These are phyloP conservation scores for Cephus sareptanus DNA, from an alignment of 2,888 invertebrate genomes.

Conservation along the genomic window DNA sequence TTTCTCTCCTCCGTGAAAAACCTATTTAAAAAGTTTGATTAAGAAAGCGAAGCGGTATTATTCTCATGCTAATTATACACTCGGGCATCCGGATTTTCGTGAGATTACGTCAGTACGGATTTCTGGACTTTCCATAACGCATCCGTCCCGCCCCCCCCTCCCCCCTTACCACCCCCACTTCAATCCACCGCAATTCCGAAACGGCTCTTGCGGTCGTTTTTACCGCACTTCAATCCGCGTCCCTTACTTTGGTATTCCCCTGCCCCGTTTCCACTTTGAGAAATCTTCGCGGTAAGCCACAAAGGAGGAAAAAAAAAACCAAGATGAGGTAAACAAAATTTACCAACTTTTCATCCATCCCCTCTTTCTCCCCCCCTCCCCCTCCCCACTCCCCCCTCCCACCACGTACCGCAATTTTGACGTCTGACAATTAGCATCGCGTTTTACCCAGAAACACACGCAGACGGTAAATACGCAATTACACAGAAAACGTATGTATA, in stretches of 20 bases:
- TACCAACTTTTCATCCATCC: background rate
- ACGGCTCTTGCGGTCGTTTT: background rate
- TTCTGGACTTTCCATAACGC: slow-evolving; percentile 17
- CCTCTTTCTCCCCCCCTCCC: background rate
- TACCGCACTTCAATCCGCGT: background rate
- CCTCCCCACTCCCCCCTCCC: fast-evolving
- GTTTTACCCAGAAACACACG: background rate
- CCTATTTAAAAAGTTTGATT: slow-evolving; percentile 66
- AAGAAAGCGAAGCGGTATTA: slow-evolving; percentile 58
- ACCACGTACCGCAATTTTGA: background rate
- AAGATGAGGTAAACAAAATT: background rate
- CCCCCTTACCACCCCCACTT: background rate
- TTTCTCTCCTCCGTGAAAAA: slow-evolving; percentile 46
- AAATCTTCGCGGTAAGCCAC: slow-evolving; percentile 17
- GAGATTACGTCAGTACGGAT: slow-evolving; percentile 54
- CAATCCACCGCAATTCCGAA: background rate
- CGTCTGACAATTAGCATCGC: background rate
- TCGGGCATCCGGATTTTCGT: slow-evolving; percentile 38
- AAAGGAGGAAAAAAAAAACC: background rate
- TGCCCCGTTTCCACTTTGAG: slow-evolving; percentile 1
- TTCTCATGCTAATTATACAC: slow-evolving; percentile 65
- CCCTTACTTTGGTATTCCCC: slow-evolving; percentile 3
- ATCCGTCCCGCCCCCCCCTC: background rate
- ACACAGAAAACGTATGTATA: background rate
- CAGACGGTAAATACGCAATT: background rate